Evolutionary conservation across 2,113 vertebrate species (phyloP).

Genomic region (Ceyx melanurus): DNA sequence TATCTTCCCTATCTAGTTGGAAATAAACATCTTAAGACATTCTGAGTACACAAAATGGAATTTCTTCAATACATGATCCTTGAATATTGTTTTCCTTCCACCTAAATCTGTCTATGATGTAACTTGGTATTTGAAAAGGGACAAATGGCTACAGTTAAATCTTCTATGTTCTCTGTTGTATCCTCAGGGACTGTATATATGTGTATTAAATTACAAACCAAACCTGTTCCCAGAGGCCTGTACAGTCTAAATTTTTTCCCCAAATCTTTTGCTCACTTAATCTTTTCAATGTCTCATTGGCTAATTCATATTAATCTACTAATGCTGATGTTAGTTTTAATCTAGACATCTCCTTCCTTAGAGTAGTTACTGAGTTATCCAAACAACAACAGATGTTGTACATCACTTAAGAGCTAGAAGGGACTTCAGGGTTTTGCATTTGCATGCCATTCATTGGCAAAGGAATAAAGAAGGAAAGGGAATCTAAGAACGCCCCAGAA

Average conservation of each 20-base stretch:
- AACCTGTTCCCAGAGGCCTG: background rate
- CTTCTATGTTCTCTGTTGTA: background rate
- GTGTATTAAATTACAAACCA: background rate
- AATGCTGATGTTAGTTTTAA: background rate
- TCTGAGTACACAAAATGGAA: background rate
- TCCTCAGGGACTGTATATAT: background rate
- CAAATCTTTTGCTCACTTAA: background rate
- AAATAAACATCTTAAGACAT: background rate
- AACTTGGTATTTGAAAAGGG: background rate
- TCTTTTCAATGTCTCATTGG: background rate
- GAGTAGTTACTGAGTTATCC: background rate
- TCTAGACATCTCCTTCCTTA: background rate
- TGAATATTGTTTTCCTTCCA: background rate
- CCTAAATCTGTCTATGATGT: background rate
- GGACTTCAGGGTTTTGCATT: background rate
- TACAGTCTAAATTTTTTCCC: background rate
- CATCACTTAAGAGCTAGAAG: background rate
- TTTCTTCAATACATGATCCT: background rate
- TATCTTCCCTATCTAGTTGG: background rate
- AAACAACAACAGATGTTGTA: background rate
- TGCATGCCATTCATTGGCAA: background rate
- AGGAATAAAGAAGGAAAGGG: background rate
- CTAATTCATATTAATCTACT: background rate
- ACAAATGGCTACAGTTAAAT: background rate
- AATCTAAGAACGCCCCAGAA: background rate